Percentiles rank a stretch among this genome's conserved stretches.
phyloP scores from a whole-genome alignment of 1,140 invertebrate genomes.

The Prorops nasuta region DNA sequence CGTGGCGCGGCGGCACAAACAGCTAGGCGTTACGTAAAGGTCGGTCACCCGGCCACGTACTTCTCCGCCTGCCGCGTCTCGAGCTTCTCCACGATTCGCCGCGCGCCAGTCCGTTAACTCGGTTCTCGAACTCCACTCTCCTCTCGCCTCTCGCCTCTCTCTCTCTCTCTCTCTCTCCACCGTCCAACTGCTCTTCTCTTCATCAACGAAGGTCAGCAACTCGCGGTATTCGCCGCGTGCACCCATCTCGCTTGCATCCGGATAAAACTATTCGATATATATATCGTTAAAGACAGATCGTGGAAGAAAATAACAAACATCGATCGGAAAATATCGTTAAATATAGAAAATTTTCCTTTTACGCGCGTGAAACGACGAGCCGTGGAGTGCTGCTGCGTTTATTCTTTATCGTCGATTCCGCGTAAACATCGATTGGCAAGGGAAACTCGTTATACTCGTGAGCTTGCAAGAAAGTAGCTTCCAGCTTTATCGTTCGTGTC shows the following conservation, averaged over 20 bases:
- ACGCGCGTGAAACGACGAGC: too few species aligned
- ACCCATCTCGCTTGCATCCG: neutral
- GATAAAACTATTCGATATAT: neutral
- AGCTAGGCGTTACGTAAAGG: conserved; percentile 54
- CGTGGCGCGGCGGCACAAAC: conserved; percentile 28
- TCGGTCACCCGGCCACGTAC: conserved; percentile 53
- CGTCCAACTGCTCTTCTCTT: conserved; percentile 8
- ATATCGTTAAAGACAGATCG: too few species aligned
- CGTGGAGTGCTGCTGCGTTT: too few species aligned
- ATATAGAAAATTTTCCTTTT: too few species aligned
- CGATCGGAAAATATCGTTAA: too few species aligned
- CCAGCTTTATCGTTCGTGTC: too few species aligned
- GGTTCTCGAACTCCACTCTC: conserved; percentile 17
- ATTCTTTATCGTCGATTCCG: too few species aligned
- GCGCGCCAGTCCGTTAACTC: conserved; percentile 14
- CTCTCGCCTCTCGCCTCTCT: conserved; percentile 1
- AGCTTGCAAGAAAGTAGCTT: too few species aligned
- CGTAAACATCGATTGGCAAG: too few species aligned
- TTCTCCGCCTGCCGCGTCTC: conserved; percentile 24
- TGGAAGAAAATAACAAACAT: too few species aligned
- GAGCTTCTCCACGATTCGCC: conserved; percentile 1
- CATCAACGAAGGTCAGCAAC: conserved; percentile 19
- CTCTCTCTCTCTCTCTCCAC: conserved; percentile 12
- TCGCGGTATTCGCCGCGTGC: conserved; percentile 3
- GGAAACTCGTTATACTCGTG: too few species aligned